Percentiles rank a stretch among this genome's conserved stretches.
phyloP scores from a whole-genome alignment of 2,113 vertebrate genomes.

The Lichenostomus cassidix region DNA sequence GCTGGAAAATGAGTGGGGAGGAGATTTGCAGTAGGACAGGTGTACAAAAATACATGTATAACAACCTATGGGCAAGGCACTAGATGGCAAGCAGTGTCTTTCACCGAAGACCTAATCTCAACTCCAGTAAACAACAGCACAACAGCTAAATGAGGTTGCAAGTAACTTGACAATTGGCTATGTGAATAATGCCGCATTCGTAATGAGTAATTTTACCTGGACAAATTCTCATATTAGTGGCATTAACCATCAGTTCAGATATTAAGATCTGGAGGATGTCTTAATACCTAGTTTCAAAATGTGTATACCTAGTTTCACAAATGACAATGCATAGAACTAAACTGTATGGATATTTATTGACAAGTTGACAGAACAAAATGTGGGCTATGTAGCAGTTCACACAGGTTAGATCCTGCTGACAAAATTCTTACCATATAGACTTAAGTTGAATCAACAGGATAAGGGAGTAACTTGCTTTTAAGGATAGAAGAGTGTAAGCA shows the following conservation, averaged over 20 bases:
- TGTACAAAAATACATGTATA: background rate
- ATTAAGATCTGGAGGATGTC: background rate
- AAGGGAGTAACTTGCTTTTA: background rate
- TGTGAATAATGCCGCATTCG: background rate
- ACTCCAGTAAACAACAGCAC: background rate
- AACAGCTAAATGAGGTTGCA: background rate
- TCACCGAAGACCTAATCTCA: background rate
- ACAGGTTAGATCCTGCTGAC: background rate
- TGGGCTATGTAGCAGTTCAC: background rate
- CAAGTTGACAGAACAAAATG: background rate
- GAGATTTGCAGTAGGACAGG: background rate
- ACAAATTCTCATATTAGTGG: background rate
- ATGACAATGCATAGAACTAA: background rate
- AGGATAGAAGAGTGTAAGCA: background rate
- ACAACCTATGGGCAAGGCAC: background rate
- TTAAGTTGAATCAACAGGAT: background rate
- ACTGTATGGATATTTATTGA: background rate
- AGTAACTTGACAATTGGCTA: background rate
- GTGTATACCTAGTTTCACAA: background rate
- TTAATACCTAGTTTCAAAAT: background rate
- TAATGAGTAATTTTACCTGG: background rate
- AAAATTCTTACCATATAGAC: background rate
- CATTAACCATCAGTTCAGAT: background rate
- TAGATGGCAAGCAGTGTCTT: background rate
- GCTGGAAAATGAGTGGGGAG: background rate